Evolutionary conservation across 2,888 invertebrate species (phyloP).

Genomic region (Hypsopygia costalis): DNA sequence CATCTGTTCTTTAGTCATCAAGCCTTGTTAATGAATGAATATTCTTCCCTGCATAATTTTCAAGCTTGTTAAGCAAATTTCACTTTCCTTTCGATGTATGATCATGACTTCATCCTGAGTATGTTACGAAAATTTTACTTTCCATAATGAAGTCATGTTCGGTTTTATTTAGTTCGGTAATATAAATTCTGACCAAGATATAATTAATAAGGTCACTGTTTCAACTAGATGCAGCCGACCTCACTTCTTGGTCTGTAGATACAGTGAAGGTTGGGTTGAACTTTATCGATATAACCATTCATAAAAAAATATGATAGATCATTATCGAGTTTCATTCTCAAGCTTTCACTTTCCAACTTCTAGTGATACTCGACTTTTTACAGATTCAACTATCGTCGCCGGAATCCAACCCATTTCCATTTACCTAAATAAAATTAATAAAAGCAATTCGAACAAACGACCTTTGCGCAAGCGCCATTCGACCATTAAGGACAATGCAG

Average conservation of each 20-base stretch:
- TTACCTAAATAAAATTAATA: constrained; percentile 41
- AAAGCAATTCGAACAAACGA: constrained; percentile 52
- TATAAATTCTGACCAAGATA: no score
- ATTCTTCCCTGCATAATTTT: not conserved
- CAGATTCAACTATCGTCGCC: constrained; percentile 22
- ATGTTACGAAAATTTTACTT: not conserved
- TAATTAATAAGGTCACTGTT: constrained; percentile 6
- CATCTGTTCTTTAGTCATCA: no score
- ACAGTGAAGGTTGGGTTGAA: constrained; percentile 3
- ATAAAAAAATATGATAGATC: constrained; percentile 29
- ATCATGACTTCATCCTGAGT: not conserved
- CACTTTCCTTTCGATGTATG: not conserved
- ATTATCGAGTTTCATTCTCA: constrained; percentile 36
- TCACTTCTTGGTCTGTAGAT: constrained; percentile 1
- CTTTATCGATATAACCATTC: constrained; percentile 18
- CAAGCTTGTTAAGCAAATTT: not conserved
- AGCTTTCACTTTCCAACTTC: constrained; percentile 51
- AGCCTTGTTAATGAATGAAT: no score
- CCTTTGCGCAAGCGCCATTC: constrained; percentile 61
- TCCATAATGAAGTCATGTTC: not conserved
- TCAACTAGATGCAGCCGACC: constrained; percentile 4
- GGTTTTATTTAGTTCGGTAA: not conserved
- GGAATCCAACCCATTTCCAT: constrained; percentile 30
- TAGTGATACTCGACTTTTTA: constrained; percentile 23
- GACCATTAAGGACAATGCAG: constrained; percentile 60